These are phyloP conservation scores for Chelonus insularis DNA, from an alignment of 1,140 invertebrate genomes.

Conservation along the genomic window DNA sequence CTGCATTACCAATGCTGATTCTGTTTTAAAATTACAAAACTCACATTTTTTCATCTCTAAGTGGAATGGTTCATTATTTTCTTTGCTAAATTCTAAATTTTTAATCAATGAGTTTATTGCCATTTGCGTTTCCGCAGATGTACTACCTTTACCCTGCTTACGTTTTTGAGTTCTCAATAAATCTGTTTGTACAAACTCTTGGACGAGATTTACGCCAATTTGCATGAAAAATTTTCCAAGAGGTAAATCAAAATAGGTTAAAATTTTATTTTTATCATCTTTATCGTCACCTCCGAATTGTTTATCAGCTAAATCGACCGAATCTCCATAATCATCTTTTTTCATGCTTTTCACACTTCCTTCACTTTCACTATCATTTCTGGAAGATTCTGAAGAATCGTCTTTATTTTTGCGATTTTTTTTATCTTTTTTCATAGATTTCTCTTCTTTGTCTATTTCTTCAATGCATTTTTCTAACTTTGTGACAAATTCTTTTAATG, in stretches of 20 bases:
- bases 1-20: constrained; percentile 83
- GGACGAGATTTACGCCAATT: constrained; percentile 87
- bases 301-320: constrained; percentile 23
- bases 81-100: constrained; percentile 85
- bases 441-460: constrained; percentile 53
- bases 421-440: constrained; percentile 43
- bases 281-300: constrained; percentile 34
- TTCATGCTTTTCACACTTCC: constrained; percentile 48
- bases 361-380: constrained; percentile 45
- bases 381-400: constrained; percentile 43
- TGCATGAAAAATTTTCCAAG: constrained; percentile 91
- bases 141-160: constrained; percentile 69
- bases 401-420: constrained; percentile 52
- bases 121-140: constrained; percentile 70
- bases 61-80: constrained; percentile 84
- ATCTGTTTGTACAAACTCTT: constrained; percentile 91
- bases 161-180: constrained; percentile 83
- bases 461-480: constrained; percentile 69
- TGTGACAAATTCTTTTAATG: constrained; percentile 75
- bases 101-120: constrained; percentile 79
- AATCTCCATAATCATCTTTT: constrained; percentile 39
- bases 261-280: constrained; percentile 47
- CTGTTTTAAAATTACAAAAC: constrained; percentile 90
- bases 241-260: constrained; percentile 80
- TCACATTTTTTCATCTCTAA: constrained; percentile 82